A percentile compares a stretch with the other conserved stretches of the same genome.
phyloP scores from a whole-genome alignment of 2,113 vertebrate genomes.

The Microcebus tavaratra region DNA sequence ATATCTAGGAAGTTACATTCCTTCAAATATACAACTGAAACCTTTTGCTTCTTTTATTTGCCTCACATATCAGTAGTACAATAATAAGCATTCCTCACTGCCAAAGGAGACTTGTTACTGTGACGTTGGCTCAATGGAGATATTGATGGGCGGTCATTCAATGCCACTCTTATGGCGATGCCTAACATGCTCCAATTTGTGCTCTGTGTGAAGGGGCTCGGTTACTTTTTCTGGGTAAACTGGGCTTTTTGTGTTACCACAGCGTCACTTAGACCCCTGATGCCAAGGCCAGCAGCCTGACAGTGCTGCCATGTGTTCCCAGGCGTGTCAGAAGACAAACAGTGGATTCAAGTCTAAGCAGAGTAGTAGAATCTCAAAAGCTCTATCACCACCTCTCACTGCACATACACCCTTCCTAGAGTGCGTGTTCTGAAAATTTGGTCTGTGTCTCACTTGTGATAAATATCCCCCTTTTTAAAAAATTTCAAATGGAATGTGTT shows the following conservation, averaged over 20 bases:
- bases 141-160: not conserved
- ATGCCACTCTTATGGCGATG: not conserved
- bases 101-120: constrained; percentile 14
- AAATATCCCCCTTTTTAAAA: not conserved
- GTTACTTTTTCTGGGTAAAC: constrained; percentile 31
- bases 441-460: not conserved
- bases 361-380: constrained; percentile 50
- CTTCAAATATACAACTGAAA: not conserved
- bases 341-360: constrained; percentile 37
- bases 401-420: not conserved
- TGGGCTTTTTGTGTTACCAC: constrained; percentile 5
- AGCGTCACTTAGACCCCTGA: not conserved
- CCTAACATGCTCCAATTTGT: not conserved
- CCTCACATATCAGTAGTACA: constrained; percentile 15
- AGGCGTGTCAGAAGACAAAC: not conserved
- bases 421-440: constrained; percentile 31
- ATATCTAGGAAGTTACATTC: constrained; percentile 18
- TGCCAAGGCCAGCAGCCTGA: not conserved
- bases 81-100: not conserved
- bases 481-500: constrained; percentile 25
- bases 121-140: not conserved
- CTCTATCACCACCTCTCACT: not conserved
- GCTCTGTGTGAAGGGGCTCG: constrained; percentile 23
- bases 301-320: not conserved
- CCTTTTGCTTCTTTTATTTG: not conserved